Evolutionary conservation across 2,113 vertebrate genomes (phyloP), one percentile per base, ranked within the genome.

Genomic region (Neolamprologus cancellatus): DNA sequence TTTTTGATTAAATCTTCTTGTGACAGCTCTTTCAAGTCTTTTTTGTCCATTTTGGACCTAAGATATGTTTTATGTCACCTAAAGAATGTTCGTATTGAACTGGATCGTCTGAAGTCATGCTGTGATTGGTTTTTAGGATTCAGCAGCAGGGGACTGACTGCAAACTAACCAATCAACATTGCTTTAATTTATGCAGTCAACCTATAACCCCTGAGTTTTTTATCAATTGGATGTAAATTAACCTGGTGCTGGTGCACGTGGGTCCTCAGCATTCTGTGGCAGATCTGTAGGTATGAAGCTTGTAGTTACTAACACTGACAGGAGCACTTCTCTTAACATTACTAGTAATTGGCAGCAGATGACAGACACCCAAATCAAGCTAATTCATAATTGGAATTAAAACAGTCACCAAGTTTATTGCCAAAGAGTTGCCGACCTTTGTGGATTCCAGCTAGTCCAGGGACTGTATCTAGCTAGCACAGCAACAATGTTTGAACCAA

Each of bases 51-150:
- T 15, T 23, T 44, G 20, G 13, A 44, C 36, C 20, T 10, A 44
- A 25, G 13, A 25, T 44, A 25, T 71, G 5, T 44, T 44, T 71
- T 6, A 44, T 44, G 20, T 71, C 11, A 14, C 39, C 5, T 10
- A 41, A 25, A 25, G 36, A 0, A 41, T 44, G 20, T 0, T 41
- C 3, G 2, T 25, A 44, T 23, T 71, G 13, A 71, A 4, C 66
- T 44, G 66, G 20, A 25, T 44, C 1, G 0, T 44, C 20, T 25
- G 13, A 9, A 25, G 36, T 71, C 20, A 44, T 25, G 66, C 20
- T 71, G 36, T 71, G 66, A 71, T 25, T 44, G 39, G 39, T 71
- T 15, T 44, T 17, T 46, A 25, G 2, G 20, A 71, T 28, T 71
- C 20, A 15, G 13, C 1, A 69, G 5, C 66, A 71, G 39, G 66